These are phyloP conservation scores for Empis stercorea DNA, from an alignment of 2,888 invertebrate genomes.

Conservation along the genomic window DNA sequence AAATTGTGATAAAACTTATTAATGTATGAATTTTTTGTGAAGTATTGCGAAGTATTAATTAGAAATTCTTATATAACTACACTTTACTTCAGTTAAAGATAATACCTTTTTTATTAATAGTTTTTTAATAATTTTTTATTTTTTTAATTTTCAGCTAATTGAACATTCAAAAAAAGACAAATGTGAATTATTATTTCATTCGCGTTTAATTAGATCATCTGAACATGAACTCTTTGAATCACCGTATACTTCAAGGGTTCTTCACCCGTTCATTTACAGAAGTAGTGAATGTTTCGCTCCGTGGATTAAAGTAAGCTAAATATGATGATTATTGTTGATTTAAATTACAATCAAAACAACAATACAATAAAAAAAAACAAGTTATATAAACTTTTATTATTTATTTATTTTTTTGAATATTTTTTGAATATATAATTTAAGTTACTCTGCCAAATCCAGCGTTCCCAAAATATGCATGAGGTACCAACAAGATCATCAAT, in stretches of 20 bases:
- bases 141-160: no score
- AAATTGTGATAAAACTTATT: no score
- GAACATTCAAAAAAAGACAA: conserved; percentile 13
- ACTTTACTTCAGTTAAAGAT: no score
- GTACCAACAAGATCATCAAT: conserved; percentile 44
- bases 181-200: conserved; percentile 28
- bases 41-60: no score
- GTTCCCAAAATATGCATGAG: neutral
- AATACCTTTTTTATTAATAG: no score
- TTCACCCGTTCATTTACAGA: conserved; percentile 75
- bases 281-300: conserved; percentile 51
- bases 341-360: no score
- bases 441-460: conserved; percentile 13
- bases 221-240: conserved; percentile 49
- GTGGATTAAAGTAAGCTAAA: conserved; percentile 57
- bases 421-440: neutral
- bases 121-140: no score
- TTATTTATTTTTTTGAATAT: neutral
- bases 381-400: no score
- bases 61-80: no score
- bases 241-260: conserved; percentile 52
- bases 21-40: no score
- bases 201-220: conserved; percentile 40
- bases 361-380: no score
- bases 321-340: no score